Base-by-base conservation (phyloP, 2,797 vertebrate genomes). In the Diplodus puntazzo region DNA sequence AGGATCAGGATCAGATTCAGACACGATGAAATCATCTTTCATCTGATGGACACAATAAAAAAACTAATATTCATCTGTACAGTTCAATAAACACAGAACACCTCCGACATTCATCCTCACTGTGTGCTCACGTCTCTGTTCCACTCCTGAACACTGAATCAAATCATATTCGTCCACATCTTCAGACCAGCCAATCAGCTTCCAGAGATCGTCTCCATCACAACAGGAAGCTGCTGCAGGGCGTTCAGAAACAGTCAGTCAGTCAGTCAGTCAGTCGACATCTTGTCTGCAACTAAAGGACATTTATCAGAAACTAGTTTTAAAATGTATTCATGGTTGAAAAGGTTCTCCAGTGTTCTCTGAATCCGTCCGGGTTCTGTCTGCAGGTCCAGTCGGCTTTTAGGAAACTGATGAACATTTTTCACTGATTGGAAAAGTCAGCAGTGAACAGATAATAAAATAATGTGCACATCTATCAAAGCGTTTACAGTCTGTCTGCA, bases 141-240 rank as follows among this genome's bases (percentile, higher is more conserved):
- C 7, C 11, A 30, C 17, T 9, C 14, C 53, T 30, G 25, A 57
- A 42, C n/a, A 23, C 39, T 23, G 39, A 11, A 45, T 45, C 3
- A 46, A 18, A 8, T 30, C 8, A 57, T 30, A 23, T 53, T 8
- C 10, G 20, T 7, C 12, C 10, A n/a, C n/a, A 42, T 43, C 11
- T 60, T 20, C 25, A 57, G 42, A 39, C 14, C 61, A 55, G 52
- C 71, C 50, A 64, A 48, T 73, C 42, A 55, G 60, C 49, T 27
- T 21, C 20, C 25, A 58, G 67, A n/a, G 20, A 18, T 46, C 42
- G 12, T 45, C 39, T 39, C 39, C 10, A 10, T 39, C 39, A 39
- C 10, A 39, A 39, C 39, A 39, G 39, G 39, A 39, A 39, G 39
- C 9, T 39, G 39, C 39, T 11, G 39, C 39, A 11, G 9, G 9